A percentile compares a stretch with the other conserved stretches of the same genome.
These are phyloP conservation scores for Argentina silus DNA, from an alignment of 2,797 vertebrate species.

Conservation along the genomic window DNA sequence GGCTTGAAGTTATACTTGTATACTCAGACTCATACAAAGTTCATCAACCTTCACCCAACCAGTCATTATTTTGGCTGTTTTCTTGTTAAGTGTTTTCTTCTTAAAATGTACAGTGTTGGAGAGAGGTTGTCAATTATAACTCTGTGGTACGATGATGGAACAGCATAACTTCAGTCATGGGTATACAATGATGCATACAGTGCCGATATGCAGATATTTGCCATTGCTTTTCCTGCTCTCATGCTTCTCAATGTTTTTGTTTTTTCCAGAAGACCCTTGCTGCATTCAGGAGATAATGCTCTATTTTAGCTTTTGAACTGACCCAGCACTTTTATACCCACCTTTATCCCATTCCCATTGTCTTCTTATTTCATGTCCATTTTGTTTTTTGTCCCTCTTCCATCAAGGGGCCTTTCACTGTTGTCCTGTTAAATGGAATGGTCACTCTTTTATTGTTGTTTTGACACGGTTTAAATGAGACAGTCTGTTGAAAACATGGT, in stretches of 20 bases:
- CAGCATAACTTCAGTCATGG: background rate
- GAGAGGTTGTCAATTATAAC: no score
- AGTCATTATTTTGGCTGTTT: no score
- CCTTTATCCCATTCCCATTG: conserved; percentile 36
- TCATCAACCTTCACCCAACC: no score
- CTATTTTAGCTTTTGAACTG: conserved; percentile 11
- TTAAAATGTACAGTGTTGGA: no score
- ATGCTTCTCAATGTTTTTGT: conserved; percentile 10
- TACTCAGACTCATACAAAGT: no score
- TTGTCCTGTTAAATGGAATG: conserved; percentile 24
- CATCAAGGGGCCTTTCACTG: conserved; percentile 3
- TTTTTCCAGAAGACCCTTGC: conserved; percentile 3
- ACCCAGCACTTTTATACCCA: conserved; percentile 17
- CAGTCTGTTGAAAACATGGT: no score
- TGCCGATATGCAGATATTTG: conserved; percentile 3
- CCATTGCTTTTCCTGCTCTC: background rate
- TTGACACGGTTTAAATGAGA: conserved; percentile 10
- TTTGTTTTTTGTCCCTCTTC: conserved; percentile 27
- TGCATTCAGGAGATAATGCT: background rate
- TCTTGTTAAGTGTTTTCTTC: no score
- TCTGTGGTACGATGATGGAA: no score
- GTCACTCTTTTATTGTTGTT: conserved; percentile 31
- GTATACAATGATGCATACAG: no score
- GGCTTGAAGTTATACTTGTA: no score
- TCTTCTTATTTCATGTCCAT: conserved; percentile 27